phyloP scores from a whole-genome alignment of 2,113 vertebrate species.

The Burhinus oedicnemus region DNA sequence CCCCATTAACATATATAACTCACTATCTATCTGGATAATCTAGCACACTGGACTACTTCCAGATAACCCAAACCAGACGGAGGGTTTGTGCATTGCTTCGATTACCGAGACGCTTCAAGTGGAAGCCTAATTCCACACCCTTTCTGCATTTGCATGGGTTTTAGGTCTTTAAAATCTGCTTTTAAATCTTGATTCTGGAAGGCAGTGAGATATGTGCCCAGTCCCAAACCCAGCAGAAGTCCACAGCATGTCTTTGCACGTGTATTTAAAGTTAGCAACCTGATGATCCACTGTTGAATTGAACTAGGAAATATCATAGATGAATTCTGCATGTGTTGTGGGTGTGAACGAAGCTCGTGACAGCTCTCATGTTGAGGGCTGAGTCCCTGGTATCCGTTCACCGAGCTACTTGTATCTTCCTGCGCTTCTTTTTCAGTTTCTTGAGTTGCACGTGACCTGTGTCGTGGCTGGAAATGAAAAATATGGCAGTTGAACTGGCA shows the following conservation, averaged over 20 bases:
- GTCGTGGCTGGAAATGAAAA: not conserved
- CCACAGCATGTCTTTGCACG: not conserved
- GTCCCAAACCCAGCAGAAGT: not conserved
- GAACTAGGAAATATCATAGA: not conserved
- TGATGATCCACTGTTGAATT: not conserved
- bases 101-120: not conserved
- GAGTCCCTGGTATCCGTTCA: not conserved
- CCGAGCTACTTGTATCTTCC: not conserved
- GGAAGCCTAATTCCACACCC: not conserved
- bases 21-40: not conserved
- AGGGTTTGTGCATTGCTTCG: not conserved
- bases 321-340: not conserved
- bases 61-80: not conserved
- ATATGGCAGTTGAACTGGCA: not conserved
- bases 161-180: not conserved
- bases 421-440: not conserved
- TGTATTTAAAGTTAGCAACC: not conserved
- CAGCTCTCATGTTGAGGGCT: not conserved
- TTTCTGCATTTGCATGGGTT: not conserved
- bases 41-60: not conserved
- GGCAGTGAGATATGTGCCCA: not conserved
- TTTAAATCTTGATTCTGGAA: not conserved
- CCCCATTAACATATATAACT: not conserved
- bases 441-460: not conserved
- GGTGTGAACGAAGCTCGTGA: not conserved